phyloP scores from a whole-genome alignment of 2,888 invertebrate species.

The Bombyx huttoni region DNA sequence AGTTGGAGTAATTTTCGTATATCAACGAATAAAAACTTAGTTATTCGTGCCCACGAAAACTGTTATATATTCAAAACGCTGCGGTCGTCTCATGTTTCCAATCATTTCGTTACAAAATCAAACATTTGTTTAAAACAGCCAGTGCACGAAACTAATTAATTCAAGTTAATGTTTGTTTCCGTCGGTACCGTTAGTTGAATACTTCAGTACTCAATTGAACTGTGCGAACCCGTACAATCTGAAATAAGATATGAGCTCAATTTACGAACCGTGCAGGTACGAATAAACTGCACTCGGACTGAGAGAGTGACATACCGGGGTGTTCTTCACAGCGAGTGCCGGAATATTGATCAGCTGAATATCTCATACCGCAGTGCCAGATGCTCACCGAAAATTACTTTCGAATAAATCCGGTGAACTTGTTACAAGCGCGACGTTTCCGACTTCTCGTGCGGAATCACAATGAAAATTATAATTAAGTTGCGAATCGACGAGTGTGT shows the following conservation, averaged over 20 bases:
- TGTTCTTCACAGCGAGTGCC: constrained; percentile 56
- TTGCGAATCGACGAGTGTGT: neutral
- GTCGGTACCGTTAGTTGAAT: too few relatives aligned
- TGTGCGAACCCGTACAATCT: too few relatives aligned
- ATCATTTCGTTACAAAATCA: too few relatives aligned
- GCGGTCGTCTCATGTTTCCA: too few relatives aligned
- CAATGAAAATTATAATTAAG: constrained; percentile 22
- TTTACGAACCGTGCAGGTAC: constrained; percentile 13
- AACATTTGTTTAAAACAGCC: too few relatives aligned
- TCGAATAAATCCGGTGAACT: constrained; percentile 60
- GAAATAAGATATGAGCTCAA: neutral
- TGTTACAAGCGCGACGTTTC: constrained; percentile 21
- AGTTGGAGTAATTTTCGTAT: too few relatives aligned
- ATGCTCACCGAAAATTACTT: constrained; percentile 68
- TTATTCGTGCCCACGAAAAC: too few relatives aligned
- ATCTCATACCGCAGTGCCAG: constrained; percentile 64
- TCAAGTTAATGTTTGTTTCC: too few relatives aligned
- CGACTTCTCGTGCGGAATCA: constrained; percentile 23
- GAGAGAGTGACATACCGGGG: constrained; percentile 65
- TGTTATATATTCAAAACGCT: too few relatives aligned
- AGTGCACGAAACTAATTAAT: too few relatives aligned
- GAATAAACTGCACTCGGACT: constrained; percentile 47
- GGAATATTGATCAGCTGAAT: constrained; percentile 69
- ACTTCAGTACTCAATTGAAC: too few relatives aligned
- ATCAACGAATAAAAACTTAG: too few relatives aligned